Evolutionary conservation across 2,797 vertebrate species (phyloP), one percentile per base, ranked within the genome.

Genomic region (Aselliscus stoliczkanus): DNA sequence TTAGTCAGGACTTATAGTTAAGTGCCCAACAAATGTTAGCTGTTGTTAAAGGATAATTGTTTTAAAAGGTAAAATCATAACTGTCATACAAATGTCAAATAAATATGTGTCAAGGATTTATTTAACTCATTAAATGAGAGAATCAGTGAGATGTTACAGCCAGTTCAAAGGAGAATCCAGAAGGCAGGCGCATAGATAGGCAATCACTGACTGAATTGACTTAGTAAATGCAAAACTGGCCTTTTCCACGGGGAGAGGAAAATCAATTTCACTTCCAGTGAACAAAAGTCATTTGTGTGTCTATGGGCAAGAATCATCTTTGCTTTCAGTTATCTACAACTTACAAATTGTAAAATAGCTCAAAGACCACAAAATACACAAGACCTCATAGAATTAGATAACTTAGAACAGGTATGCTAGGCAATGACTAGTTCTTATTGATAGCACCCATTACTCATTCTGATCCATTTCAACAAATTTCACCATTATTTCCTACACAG

Each of bases 11-110:
- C 34, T 86, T 85, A 25, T 25, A 56, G 20, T 64, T 70, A 37
- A 76, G 60, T 88, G 56, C 37, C 90, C 39, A 50, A 65, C 42
- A 86, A 86, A 27, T 95, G 44, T 75, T 76, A 84, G 42, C 47
- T 54, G 1, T 88, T 93, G 67, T 88, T 90, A 80, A 84, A 89
- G 50, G 47, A 47, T 88, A 67, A 76, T 90, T 82, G 37, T 73
- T 88, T 94, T 86, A 79, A 79, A 90, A 92, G 56, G 15, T 52
- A 88, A 93, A 95, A 54, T 72, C 60, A 72, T 90, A 14, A 29
- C 67, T 82, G 34, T 83, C 42, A 39, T 87, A 25, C 60, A 84
- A 44, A 69, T 88, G 77, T 56, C 75, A 84, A 65, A 42, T 29
- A 67, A 79, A 52, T 31, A 5, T 62, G 20, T 31, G 18, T 75